Conservation (phyloP, 2,888 invertebrate species). For the Amblyjoppa proteus region DNA sequence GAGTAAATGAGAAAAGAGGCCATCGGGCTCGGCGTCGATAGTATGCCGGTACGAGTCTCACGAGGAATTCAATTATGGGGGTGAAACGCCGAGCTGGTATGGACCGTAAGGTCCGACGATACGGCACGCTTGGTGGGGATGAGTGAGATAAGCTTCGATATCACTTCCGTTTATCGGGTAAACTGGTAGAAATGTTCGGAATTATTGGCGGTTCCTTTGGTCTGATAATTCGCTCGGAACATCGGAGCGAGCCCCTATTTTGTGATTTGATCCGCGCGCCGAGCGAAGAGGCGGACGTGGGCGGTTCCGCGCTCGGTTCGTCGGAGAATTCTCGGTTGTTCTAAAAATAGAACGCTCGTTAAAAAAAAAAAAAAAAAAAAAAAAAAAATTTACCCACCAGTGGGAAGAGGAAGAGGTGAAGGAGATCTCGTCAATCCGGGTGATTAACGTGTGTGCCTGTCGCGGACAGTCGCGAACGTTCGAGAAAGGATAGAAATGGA, state of each 20-base stretch:
- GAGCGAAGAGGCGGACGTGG: background rate
- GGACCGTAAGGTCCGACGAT: background rate
- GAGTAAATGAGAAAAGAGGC: constrained; percentile 26
- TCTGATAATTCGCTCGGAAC: background rate
- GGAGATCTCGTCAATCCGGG: constrained; percentile 26
- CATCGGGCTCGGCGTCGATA: constrained; percentile 29
- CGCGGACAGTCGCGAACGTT: constrained; percentile 18
- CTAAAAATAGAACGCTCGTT: constrained; percentile 53
- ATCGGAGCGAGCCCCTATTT: background rate
- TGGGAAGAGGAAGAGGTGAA: constrained; percentile 6
- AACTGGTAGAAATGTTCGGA: constrained; percentile 17
- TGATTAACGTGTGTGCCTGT: constrained; percentile 35
- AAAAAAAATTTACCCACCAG: constrained; percentile 28
- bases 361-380: constrained; percentile 2
- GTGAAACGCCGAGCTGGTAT: constrained; percentile 6
- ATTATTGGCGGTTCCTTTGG: constrained; percentile 23
- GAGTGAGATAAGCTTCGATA: constrained; percentile 16
- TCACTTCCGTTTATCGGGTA: constrained; percentile 12
- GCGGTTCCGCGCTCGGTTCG: background rate
- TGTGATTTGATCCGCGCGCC: constrained; percentile 11
- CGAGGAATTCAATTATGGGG: constrained; percentile 69
- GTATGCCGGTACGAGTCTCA: constrained; percentile 39
- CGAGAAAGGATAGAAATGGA: background rate
- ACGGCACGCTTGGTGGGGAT: background rate
- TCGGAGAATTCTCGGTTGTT: background rate